Percentiles rank a stretch among this genome's conserved stretches.
Conservation (phyloP, 2,797 vertebrate genomes). For the Lycodopsis pacificus region DNA sequence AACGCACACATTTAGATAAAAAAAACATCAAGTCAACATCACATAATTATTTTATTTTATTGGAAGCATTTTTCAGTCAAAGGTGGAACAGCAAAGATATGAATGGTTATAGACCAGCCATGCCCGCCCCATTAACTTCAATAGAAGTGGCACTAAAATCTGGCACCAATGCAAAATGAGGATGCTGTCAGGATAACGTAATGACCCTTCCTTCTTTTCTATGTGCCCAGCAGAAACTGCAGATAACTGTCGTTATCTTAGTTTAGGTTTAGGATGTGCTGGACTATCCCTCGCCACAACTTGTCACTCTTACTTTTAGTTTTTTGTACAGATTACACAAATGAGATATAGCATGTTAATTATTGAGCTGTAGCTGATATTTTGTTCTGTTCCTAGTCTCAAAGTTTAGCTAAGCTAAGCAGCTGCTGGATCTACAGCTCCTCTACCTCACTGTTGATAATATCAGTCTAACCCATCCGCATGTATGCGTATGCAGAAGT, state of each 20-base stretch:
- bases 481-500: constrained; percentile 20
- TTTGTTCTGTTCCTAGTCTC: not conserved
- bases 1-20: not conserved
- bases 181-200: too few species aligned
- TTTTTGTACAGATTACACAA: not conserved
- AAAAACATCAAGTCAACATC: not conserved
- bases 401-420: not conserved
- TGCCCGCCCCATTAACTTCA: not conserved
- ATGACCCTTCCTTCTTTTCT: too few species aligned
- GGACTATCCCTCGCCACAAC: not conserved
- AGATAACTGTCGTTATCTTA: not conserved
- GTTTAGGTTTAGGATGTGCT: not conserved
- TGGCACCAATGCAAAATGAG: too few species aligned
- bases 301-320: not conserved
- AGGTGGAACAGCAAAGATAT: not conserved
- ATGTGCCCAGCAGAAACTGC: not conserved
- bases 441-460: constrained; percentile 20
- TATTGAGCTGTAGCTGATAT: not conserved
- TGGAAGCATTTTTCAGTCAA: not conserved
- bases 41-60: not conserved
- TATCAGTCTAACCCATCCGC: constrained; percentile 24
- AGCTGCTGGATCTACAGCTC: not conserved
- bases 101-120: not conserved
- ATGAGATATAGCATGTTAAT: not conserved
- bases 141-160: too few species aligned